These are phyloP conservation scores for Archaeoteleia sp. DNA, from an alignment of 2,888 invertebrate genomes.

Conservation along the genomic window DNA sequence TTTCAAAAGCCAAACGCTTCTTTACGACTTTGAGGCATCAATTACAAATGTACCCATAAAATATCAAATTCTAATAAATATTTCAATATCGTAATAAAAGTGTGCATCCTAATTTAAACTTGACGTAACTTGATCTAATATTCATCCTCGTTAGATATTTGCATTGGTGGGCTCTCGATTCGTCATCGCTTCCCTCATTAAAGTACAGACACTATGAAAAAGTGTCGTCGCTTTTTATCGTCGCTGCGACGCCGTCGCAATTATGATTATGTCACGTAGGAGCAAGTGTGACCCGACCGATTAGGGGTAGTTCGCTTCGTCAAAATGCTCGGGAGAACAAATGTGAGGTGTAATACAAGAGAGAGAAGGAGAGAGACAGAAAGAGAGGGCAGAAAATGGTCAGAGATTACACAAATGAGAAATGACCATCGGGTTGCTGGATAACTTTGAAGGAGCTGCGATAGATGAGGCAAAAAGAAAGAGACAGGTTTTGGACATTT, in stretches of 20 bases:
- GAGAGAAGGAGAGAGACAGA: slow-evolving; percentile 26
- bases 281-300: slow-evolving; percentile 53
- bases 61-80: too few species aligned
- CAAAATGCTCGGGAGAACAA: slow-evolving; percentile 68
- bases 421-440: slow-evolving; percentile 71
- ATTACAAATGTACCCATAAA: too few species aligned
- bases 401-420: slow-evolving; percentile 74
- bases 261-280: slow-evolving; percentile 68
- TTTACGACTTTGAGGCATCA: too few species aligned
- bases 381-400: slow-evolving; percentile 47
- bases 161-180: slow-evolving; percentile 40
- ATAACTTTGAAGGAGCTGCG: slow-evolving; percentile 61
- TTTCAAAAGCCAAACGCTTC: too few species aligned
- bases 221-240: slow-evolving; percentile 69
- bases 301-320: slow-evolving; percentile 65
- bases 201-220: slow-evolving; percentile 60
- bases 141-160: slow-evolving; percentile 25
- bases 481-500: slow-evolving; percentile 46
- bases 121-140: too few species aligned
- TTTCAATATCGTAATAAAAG: too few species aligned
- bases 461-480: slow-evolving; percentile 37
- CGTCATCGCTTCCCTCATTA: slow-evolving; percentile 45
- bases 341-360: slow-evolving; percentile 59
- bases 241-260: slow-evolving; percentile 59
- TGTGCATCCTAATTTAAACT: too few species aligned